Evolutionary conservation across 23 tunicate species (phyloP), one percentile per base, ranked within the genome.

Genomic region (Oikopleura albicans): DNA sequence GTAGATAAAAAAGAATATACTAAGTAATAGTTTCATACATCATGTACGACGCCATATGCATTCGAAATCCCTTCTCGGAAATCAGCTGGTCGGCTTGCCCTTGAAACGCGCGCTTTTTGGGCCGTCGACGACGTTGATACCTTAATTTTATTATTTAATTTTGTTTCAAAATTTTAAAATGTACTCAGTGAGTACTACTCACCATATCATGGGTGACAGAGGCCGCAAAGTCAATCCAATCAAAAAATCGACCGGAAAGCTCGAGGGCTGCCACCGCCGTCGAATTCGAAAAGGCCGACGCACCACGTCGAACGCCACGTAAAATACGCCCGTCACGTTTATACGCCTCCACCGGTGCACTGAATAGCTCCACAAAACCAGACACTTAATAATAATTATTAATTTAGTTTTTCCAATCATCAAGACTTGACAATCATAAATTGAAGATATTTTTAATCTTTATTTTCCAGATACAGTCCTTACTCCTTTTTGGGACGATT

Each of bases 261-360:
- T 95, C 99, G 38, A 95, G 83, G 27, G 94, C 85, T 2, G 99
- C 96, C 87, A 88, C 91, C 28, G 96, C 92, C 28, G 99, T 90
- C 2, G 99, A 95, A 38, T 95, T 88, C 4, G 91, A 89, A 84
- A 95, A 95, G 31, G 99, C 89, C 76, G 92, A 57, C 8, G 96
- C 90, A 31, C 99, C 99, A 33, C 88, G 83, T 83, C 88, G 90
- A 39, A 95, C 39, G 0, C 99, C 99, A 39, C 91, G 85, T 37
- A 95, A 86, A 28, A 95, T 85, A 40, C 99, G 84, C 2, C 99
- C 99, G 84, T 95, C 99, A 39, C 88, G 83, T 40, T 87, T 83
- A 75, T 91, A 95, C 41, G 91, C 96, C 41, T 95, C 92, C 28
- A 95, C 90, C 2, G 99, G 99, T 1, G 91, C 41, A 88, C 86